These are phyloP conservation scores for Lampris megalopsis DNA, from an alignment of 2,113 vertebrate species.

Conservation along the genomic window DNA sequence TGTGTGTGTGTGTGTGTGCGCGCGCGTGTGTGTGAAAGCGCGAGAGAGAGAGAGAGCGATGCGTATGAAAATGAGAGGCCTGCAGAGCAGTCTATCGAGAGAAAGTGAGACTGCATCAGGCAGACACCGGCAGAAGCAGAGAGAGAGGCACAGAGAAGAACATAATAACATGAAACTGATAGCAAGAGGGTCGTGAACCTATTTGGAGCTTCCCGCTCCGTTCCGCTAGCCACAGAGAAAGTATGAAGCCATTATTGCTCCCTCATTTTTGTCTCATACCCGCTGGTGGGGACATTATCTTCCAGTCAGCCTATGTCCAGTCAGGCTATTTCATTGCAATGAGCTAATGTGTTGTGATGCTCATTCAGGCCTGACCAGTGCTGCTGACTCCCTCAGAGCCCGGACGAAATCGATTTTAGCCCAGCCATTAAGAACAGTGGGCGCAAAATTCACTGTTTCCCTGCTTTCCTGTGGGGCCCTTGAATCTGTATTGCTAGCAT, in stretches of 20 bases:
- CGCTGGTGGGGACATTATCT: conserved; percentile 53
- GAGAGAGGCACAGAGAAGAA: conserved; percentile 1
- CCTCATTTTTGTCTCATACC: conserved; percentile 20
- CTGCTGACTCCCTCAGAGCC: conserved; percentile 31
- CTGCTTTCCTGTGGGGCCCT: conserved; percentile 18
- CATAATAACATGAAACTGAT: conserved; percentile 35
- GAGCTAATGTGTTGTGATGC: conserved; percentile 41
- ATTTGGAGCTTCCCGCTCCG: neutral
- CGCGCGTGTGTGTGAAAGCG: neutral
- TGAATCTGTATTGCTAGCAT: conserved; percentile 22
- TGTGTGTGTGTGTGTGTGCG: too few relatives aligned
- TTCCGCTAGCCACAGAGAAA: neutral
- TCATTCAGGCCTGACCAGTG: conserved; percentile 37
- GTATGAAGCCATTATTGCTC: conserved; percentile 35
- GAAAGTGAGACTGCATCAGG: neutral
- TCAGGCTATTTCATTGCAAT: conserved; percentile 24
- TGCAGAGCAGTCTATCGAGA: conserved; percentile 37
- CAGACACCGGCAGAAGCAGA: too few relatives aligned
- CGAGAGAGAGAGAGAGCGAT: neutral
- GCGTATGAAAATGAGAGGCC: conserved; percentile 11
- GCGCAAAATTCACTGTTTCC: conserved; percentile 42
- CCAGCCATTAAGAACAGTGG: conserved; percentile 48
- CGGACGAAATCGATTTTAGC: conserved; percentile 56
- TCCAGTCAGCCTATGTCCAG: conserved; percentile 33
- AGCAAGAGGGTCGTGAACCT: neutral